These are phyloP conservation scores for Abrostola triplasia DNA, from an alignment of 2,888 invertebrate genomes.

Conservation along the genomic window DNA sequence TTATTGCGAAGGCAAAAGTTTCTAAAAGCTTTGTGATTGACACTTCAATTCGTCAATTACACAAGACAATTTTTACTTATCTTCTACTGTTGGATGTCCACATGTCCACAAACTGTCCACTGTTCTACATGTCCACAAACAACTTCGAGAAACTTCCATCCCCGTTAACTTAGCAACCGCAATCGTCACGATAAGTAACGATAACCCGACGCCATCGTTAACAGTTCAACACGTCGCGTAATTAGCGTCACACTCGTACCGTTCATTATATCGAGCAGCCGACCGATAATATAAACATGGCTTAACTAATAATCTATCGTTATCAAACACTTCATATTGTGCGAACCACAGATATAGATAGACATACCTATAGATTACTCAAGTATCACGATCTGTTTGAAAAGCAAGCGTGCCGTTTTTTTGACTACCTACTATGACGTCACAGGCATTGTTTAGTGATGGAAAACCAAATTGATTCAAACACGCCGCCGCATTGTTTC, in stretches of 20 bases:
- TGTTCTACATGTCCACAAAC: background rate
- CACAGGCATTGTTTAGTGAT: background rate
- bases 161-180: constrained; percentile 12
- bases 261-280: constrained; percentile 68
- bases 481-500: too few relatives aligned
- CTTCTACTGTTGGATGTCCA: too few relatives aligned
- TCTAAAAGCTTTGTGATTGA: constrained; percentile 3
- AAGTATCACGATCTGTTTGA: too few relatives aligned
- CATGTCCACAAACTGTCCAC: background rate
- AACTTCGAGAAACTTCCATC: constrained; percentile 3
- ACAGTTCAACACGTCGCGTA: constrained; percentile 60
- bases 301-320: constrained; percentile 45
- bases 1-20: too few relatives aligned
- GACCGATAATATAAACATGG: constrained; percentile 65
- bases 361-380: too few relatives aligned
- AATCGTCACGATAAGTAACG: constrained; percentile 43
- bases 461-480: too few relatives aligned
- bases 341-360: background rate
- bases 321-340: constrained; percentile 33
- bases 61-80: too few relatives aligned
- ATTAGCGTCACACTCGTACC: constrained; percentile 66
- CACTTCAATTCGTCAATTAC: too few relatives aligned
- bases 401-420: too few relatives aligned
- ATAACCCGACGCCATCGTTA: constrained; percentile 55
- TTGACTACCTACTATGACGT: background rate